phyloP scores from a whole-genome alignment of 2,113 vertebrate species.

The Pan troglodytes region NHGRI_mPanTro3-v2.1_pri NC_072398.2:198020001-198020500 shows the following conservation, averaged over 20 bases:
- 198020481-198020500: background rate
- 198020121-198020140: slow-evolving; percentile 97
- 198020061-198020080: slow-evolving; percentile 96
- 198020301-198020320: background rate
- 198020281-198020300: slow-evolving; percentile 20
- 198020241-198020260: slow-evolving; percentile 5
- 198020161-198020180: slow-evolving; percentile 99
- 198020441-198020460: slow-evolving; percentile 24
- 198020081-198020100: slow-evolving; percentile 99
- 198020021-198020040: background rate
- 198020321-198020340: background rate
- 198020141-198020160: slow-evolving; percentile 99
- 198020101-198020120: slow-evolving; percentile 99
- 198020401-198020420: background rate
- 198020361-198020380: background rate
- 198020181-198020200: slow-evolving; percentile 92
- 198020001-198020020: slow-evolving; percentile 42
- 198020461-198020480: background rate
- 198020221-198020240: slow-evolving; percentile 23
- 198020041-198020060: slow-evolving; percentile 99
- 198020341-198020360: slow-evolving; percentile 19
- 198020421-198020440: background rate
- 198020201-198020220: background rate
- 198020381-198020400: background rate
- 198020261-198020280: background rate